These are phyloP conservation scores for Darevskia nairensis DNA, from an alignment of 2,797 vertebrate species.

Conservation along the genomic window DNA sequence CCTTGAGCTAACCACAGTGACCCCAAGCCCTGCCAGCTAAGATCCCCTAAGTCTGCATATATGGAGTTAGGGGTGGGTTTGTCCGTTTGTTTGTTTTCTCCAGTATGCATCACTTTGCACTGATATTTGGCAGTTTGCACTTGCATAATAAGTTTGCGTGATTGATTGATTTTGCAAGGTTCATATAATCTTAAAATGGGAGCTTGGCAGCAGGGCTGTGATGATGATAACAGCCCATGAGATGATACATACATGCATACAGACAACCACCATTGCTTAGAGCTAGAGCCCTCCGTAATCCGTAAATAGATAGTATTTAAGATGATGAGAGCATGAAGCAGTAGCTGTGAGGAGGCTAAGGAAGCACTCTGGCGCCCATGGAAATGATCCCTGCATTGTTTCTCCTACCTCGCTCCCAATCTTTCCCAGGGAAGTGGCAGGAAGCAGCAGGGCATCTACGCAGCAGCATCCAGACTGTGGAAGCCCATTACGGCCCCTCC, in stretches of 20 bases:
- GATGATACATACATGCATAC: not conserved
- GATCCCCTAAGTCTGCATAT: not conserved
- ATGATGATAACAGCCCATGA: not conserved
- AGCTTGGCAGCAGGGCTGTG: not conserved
- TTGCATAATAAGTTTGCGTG: not conserved
- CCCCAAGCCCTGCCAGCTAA: not conserved
- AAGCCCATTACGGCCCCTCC: slow-evolving; percentile 84
- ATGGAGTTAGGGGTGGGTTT: not conserved
- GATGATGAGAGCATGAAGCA: too few relatives aligned
- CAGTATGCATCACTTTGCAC: not conserved
- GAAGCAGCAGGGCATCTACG: slow-evolving; percentile 86
- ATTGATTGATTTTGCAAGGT: not conserved
- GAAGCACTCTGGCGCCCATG: not conserved
- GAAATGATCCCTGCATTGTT: too few relatives aligned
- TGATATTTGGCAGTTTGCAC: not conserved
- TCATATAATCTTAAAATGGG: not conserved
- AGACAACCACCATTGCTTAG: not conserved
- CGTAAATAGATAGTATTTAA: not conserved
- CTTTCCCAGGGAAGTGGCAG: slow-evolving; percentile 86
- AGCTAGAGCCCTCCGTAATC: too few relatives aligned
- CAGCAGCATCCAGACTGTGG: slow-evolving; percentile 80
- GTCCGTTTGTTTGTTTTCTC: not conserved
- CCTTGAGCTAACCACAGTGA: not conserved
- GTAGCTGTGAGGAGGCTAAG: too few relatives aligned
- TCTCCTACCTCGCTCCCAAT: not conserved